Conservation (phyloP, 1,140 invertebrate genomes). For the Drosophila parvula region DNA sequence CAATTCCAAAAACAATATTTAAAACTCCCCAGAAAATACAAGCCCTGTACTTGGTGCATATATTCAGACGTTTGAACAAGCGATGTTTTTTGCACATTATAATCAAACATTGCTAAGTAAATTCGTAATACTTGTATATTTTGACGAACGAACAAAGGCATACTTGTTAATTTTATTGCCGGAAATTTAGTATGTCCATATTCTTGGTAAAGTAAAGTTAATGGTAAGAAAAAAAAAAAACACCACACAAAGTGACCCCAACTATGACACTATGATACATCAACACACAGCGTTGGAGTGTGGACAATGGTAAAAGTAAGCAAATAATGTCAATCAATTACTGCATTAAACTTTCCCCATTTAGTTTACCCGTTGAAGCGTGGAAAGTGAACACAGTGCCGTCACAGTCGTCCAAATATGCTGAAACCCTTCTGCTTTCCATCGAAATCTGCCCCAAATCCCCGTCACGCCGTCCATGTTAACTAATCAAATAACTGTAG, state of each 20-base stretch:
- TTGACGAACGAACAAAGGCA: slow-evolving; percentile 3
- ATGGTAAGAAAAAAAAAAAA: background rate
- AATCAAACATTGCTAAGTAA: no score
- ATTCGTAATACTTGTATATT: background rate
- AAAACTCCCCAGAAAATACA: slow-evolving; percentile 24
- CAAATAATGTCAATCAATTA: slow-evolving; percentile 55
- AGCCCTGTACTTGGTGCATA: slow-evolving; percentile 8
- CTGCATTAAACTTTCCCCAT: slow-evolving; percentile 52
- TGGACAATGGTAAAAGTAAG: slow-evolving; percentile 36
- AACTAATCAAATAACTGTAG: slow-evolving; percentile 62
- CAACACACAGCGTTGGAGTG: slow-evolving; percentile 1
- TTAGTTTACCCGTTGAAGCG: slow-evolving; percentile 25
- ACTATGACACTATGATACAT: slow-evolving; percentile 9
- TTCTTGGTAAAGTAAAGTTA: no score
- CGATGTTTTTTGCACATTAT: slow-evolving; percentile 5
- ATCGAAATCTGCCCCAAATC: background rate
- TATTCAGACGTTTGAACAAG: background rate
- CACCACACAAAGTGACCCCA: background rate
- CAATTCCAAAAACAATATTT: slow-evolving; percentile 2
- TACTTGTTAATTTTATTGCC: background rate
- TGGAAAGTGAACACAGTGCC: slow-evolving; percentile 33
- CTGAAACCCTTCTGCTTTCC: slow-evolving; percentile 16
- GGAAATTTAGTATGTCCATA: no score
- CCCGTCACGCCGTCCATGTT: slow-evolving; percentile 20
- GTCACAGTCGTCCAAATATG: slow-evolving; percentile 23